phyloP scores from a whole-genome alignment of 2,888 invertebrate species.

The Merodon equestris region DNA sequence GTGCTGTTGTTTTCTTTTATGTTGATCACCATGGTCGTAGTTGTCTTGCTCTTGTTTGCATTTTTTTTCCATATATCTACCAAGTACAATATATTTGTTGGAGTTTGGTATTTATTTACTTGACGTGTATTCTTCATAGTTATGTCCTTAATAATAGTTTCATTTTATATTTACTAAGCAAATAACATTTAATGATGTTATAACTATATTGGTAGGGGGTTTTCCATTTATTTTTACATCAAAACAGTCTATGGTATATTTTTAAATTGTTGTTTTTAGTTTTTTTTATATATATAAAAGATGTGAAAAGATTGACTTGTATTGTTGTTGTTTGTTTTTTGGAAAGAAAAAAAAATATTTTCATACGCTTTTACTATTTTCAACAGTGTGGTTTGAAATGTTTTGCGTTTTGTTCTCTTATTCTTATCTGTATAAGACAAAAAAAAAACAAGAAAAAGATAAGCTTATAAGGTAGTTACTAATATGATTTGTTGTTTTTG shows the following conservation, averaged over 20 bases:
- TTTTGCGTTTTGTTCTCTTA: too few relatives aligned
- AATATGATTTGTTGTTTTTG: background rate
- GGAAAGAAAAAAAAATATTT: constrained; percentile 26
- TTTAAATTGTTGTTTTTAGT: constrained; percentile 16
- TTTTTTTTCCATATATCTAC: constrained; percentile 31
- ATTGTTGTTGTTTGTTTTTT: constrained; percentile 8
- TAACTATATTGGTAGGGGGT: constrained; percentile 47
- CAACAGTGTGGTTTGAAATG: too few relatives aligned
- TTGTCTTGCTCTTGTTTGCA: constrained; percentile 25
- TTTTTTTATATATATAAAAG: constrained; percentile 24
- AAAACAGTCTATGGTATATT: constrained; percentile 51
- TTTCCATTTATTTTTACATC: constrained; percentile 36
- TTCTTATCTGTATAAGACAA: too few relatives aligned
- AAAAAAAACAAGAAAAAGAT: background rate
- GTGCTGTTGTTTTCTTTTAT: constrained; percentile 55
- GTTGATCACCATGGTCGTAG: constrained; percentile 57
- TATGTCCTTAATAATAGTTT: constrained; percentile 50
- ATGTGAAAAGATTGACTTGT: constrained; percentile 40
- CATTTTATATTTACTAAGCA: constrained; percentile 52
- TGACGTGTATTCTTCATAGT: constrained; percentile 62
- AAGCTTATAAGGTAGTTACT: background rate
- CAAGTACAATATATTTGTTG: constrained; percentile 47
- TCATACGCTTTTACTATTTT: constrained; percentile 24
- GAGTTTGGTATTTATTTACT: constrained; percentile 51
- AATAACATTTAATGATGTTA: constrained; percentile 65